Evolutionary conservation across 1,140 invertebrate species (phyloP).

Genomic region (Drosophila pandora): DNA sequence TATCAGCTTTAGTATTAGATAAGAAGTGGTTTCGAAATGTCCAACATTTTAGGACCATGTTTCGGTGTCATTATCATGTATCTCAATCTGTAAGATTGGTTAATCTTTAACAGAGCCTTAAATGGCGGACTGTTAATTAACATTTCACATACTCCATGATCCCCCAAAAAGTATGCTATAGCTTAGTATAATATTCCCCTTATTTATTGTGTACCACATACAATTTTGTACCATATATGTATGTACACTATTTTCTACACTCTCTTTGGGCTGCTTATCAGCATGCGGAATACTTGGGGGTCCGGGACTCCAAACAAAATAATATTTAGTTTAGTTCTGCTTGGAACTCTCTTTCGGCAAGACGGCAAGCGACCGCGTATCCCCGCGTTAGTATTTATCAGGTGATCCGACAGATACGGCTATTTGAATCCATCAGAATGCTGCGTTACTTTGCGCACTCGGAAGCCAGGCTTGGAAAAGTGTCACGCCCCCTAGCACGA

Average conservation of each 20-base stretch:
- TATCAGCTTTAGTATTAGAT: constrained; percentile 34
- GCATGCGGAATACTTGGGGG: constrained; percentile 31
- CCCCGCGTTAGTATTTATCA: constrained; percentile 8
- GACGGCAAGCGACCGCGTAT: constrained; percentile 14
- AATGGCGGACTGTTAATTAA: constrained; percentile 6
- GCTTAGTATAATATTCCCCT: no score
- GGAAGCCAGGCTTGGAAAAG: constrained; percentile 30
- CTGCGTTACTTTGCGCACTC: constrained; percentile 55
- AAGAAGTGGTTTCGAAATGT: constrained; percentile 27
- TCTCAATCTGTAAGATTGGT: constrained; percentile 1
- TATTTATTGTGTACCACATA: no score
- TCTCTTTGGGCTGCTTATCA: constrained; percentile 35
- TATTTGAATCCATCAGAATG: constrained; percentile 53
- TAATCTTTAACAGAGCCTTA: background rate
- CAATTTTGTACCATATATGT: background rate
- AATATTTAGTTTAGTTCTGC: constrained; percentile 31
- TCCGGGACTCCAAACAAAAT: constrained; percentile 31
- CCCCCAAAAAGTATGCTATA: constrained; percentile 12
- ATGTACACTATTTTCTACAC: background rate
- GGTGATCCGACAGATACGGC: constrained; percentile 30
- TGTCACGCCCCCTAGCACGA: constrained; percentile 54
- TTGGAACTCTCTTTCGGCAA: background rate
- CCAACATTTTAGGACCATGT: constrained; percentile 13
- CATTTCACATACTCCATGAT: background rate
- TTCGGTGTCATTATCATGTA: constrained; percentile 33